A percentile compares a stretch with the other conserved stretches of the same genome.
phyloP scores from a whole-genome alignment of 1,140 invertebrate species.

The Cataglyphis hispanica region DNA sequence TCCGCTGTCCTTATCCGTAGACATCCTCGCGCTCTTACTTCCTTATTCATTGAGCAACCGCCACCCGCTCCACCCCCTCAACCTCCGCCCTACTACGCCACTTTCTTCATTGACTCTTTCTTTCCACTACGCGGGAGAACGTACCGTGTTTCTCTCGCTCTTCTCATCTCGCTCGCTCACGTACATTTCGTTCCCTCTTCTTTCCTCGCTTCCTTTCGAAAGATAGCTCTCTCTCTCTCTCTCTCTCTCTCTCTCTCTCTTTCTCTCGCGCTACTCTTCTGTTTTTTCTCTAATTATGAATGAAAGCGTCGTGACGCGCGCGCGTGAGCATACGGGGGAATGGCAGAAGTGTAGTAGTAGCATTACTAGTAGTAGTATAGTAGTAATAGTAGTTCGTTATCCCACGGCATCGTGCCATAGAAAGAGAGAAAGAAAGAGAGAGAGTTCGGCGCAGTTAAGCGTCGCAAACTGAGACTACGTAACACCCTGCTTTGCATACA shows the following conservation, averaged over 20 bases:
- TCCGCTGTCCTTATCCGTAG: slow-evolving; percentile 61
- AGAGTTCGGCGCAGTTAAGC: slow-evolving; percentile 51
- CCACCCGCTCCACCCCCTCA: slow-evolving; percentile 70
- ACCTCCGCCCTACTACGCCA: slow-evolving; percentile 69
- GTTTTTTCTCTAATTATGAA: slow-evolving; percentile 87
- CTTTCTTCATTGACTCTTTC: slow-evolving; percentile 87
- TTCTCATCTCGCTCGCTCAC: slow-evolving; percentile 36
- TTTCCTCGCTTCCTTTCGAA: slow-evolving; percentile 38
- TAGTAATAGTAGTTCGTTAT: slow-evolving; percentile 16
- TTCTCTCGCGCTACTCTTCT: slow-evolving; percentile 54
- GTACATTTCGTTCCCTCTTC: slow-evolving; percentile 53
- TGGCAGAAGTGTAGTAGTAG: slow-evolving; percentile 19
- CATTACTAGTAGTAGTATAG: slow-evolving; percentile 5
- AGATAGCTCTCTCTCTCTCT: slow-evolving; percentile 45
- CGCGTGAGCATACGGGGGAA: slow-evolving; percentile 29
- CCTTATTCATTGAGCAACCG: slow-evolving; percentile 86
- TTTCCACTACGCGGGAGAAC: slow-evolving; percentile 83
- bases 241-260: slow-evolving; percentile 67
- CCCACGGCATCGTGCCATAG: neutral
- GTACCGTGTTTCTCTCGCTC: slow-evolving; percentile 77
- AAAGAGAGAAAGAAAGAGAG: too few species aligned
- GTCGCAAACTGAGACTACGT: slow-evolving; percentile 46
- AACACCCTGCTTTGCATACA: slow-evolving; percentile 49
- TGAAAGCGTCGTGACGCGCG: slow-evolving; percentile 81
- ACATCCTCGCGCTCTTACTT: slow-evolving; percentile 78